These are phyloP conservation scores for Iphiclides podalirius DNA, from an alignment of 2,888 invertebrate species.

Conservation along the genomic window DNA sequence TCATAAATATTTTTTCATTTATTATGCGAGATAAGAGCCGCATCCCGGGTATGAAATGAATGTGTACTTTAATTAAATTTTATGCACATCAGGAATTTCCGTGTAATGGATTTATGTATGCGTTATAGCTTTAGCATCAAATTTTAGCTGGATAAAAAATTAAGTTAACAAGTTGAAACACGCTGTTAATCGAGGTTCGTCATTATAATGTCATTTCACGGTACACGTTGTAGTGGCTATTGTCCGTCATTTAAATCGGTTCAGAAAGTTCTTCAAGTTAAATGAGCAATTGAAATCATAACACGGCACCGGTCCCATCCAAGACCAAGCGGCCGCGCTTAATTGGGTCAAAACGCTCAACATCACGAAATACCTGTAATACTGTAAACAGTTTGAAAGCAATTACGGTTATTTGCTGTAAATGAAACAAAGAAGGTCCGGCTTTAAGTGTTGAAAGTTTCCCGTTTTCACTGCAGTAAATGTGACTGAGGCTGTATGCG, in stretches of 20 bases:
- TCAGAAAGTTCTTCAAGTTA: constrained; percentile 19
- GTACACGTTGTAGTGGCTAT: constrained; percentile 7
- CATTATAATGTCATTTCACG: constrained; percentile 7
- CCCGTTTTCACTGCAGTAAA: too few species aligned
- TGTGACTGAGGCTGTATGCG: too few species aligned
- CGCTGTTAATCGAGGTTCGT: neutral
- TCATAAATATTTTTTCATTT: neutral
- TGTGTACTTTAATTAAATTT: neutral
- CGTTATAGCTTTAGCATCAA: neutral
- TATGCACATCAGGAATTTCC: constrained; percentile 1
- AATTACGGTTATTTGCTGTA: constrained; percentile 1
- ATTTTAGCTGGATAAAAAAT: neutral
- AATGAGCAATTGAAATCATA: constrained; percentile 25
- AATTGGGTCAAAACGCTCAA: constrained; percentile 23
- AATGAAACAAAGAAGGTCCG: constrained; percentile 5
- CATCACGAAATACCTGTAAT: constrained; percentile 18
- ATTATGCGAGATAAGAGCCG: neutral
- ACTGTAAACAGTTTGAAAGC: constrained; percentile 17
- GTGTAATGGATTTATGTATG: neutral
- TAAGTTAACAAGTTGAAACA: neutral
- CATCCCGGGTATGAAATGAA: neutral
- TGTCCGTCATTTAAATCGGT: constrained; percentile 14
- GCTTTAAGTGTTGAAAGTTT: too few species aligned
- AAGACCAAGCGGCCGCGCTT: constrained; percentile 19
- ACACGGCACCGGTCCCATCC: constrained; percentile 18